A percentile compares a stretch with the other conserved stretches of the same genome.
Conservation (phyloP, 1,140 invertebrate genomes). For the Bicyclus anynana region DNA sequence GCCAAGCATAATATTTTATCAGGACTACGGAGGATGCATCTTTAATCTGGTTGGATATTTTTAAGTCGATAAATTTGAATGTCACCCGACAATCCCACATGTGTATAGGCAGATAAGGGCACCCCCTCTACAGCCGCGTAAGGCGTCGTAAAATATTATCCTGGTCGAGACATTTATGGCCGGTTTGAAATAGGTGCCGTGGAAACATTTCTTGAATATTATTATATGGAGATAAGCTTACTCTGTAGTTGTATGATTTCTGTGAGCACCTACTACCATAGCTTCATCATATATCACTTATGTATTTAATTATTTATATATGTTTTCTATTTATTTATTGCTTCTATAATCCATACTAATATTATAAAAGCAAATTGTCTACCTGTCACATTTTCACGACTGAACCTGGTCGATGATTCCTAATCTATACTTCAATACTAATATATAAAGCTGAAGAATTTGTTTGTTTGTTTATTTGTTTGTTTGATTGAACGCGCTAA, state of each 20-base stretch:
- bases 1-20: conserved; percentile 20
- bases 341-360: too few species aligned
- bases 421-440: too few species aligned
- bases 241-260: background rate
- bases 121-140: conserved; percentile 45
- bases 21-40: conserved; percentile 38
- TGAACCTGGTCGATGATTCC: too few species aligned
- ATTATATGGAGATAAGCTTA: conserved; percentile 21
- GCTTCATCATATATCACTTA: too few species aligned
- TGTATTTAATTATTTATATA: too few species aligned
- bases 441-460: too few species aligned
- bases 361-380: too few species aligned
- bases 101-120: conserved; percentile 61
- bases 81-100: conserved; percentile 55
- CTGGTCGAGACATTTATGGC: conserved; percentile 66
- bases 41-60: conserved; percentile 68
- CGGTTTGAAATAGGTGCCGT: conserved; percentile 64
- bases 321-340: too few species aligned
- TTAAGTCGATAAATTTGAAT: conserved; percentile 73
- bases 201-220: conserved; percentile 57
- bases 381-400: too few species aligned
- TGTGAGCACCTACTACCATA: background rate
- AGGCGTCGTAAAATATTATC: conserved; percentile 73
- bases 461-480: too few species aligned
- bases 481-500: too few species aligned